phyloP scores from a whole-genome alignment of 2,113 vertebrate genomes.

The Podarcis muralis region DNA sequence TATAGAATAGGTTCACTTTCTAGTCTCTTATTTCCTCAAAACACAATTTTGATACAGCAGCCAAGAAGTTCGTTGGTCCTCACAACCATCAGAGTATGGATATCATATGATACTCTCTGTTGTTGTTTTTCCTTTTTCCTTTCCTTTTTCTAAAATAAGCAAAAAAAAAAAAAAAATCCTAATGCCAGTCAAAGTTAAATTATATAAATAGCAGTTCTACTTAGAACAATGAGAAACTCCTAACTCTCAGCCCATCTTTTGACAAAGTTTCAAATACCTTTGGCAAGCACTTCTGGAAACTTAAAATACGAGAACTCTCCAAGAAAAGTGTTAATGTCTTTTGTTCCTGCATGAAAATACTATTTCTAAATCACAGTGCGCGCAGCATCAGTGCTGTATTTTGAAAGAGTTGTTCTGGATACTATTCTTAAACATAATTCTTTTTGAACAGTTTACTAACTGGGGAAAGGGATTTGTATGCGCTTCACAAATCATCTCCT shows the following conservation, averaged over 20 bases:
- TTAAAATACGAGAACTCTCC: constrained; percentile 43
- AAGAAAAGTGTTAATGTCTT: constrained; percentile 53
- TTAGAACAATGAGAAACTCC: constrained; percentile 47
- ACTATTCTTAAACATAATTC: neutral
- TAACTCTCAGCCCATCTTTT: constrained; percentile 39
- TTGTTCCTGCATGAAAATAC: constrained; percentile 51
- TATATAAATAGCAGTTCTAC: constrained; percentile 40
- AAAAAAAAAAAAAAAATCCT: constrained; percentile 14
- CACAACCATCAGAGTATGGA: constrained; percentile 31
- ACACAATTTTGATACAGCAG: constrained; percentile 25
- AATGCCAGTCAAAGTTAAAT: constrained; percentile 19
- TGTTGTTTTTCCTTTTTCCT: neutral
- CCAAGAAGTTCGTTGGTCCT: constrained; percentile 14
- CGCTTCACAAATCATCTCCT: neutral
- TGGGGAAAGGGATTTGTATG: neutral
- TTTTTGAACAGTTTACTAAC: neutral
- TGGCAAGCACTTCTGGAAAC: constrained; percentile 53
- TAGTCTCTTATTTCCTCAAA: constrained; percentile 35
- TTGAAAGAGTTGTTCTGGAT: constrained; percentile 28
- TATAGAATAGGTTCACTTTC: constrained; percentile 38
- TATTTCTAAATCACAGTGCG: constrained; percentile 50
- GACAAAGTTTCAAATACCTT: constrained; percentile 43
- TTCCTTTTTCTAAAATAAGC: constrained; percentile 31
- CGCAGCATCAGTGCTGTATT: constrained; percentile 46
- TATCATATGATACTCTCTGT: constrained; percentile 39